Percentiles rank a stretch among this genome's conserved stretches.
Evolutionary conservation across 1,140 invertebrate genomes (phyloP).

Genomic region (Brachionus manjavacas): DNA sequence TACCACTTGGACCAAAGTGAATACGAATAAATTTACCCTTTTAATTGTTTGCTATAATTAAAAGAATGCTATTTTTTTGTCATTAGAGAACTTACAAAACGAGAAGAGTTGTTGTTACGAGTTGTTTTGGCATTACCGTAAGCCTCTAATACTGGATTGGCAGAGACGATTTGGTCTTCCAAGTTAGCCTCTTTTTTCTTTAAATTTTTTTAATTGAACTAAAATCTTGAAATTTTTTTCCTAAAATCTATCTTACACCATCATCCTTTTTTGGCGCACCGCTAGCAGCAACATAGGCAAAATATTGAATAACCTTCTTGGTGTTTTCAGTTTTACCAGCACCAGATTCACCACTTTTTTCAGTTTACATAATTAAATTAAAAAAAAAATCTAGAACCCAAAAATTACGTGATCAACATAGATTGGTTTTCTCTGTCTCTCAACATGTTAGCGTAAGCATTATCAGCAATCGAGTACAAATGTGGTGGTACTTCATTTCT

Average conservation of each 20-base stretch:
- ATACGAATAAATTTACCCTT: conserved; percentile 96
- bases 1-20: conserved; percentile 96
- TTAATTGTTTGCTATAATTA: neutral
- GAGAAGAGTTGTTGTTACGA: conserved; percentile 70
- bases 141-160: conserved; percentile 62
- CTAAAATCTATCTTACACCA: conserved; percentile 45
- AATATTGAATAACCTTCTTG: conserved; percentile 67
- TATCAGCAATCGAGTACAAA: conserved; percentile 99
- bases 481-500: conserved; percentile 99
- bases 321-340: conserved; percentile 68
- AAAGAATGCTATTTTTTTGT: neutral
- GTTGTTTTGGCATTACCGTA: conserved; percentile 65
- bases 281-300: conserved; percentile 61
- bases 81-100: conserved; percentile 55
- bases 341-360: conserved; percentile 62
- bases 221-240: conserved; percentile 25
- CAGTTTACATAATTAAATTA: neutral
- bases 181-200: conserved; percentile 48
- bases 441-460: conserved; percentile 99
- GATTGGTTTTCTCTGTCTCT: conserved; percentile 48
- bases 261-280: conserved; percentile 4
- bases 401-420: conserved; percentile 62
- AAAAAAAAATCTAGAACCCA: no score
- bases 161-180: conserved; percentile 66
- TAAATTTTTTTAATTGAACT: neutral